A percentile compares a stretch with the other conserved stretches of the same genome.
These are phyloP conservation scores for Camponotus fellah DNA, from an alignment of 2,888 invertebrate genomes.

Conservation along the genomic window DNA sequence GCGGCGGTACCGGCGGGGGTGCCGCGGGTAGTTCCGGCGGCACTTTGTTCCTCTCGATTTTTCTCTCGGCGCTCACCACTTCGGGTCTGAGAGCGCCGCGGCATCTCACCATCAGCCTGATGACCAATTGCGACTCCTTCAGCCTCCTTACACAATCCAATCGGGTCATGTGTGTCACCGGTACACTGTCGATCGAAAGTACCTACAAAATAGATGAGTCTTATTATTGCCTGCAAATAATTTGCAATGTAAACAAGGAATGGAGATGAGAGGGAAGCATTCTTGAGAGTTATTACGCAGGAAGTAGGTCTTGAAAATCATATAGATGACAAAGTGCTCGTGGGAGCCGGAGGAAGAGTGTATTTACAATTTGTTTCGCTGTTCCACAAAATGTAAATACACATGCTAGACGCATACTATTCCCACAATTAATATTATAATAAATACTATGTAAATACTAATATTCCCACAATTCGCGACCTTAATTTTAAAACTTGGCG, in stretches of 20 bases:
- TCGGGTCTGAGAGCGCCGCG: conserved; percentile 85
- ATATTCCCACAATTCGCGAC: background rate
- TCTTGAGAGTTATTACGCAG: conserved; percentile 59
- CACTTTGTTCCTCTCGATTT: conserved; percentile 82
- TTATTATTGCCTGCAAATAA: conserved; percentile 40
- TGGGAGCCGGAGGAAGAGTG: conserved; percentile 44
- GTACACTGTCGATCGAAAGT: conserved; percentile 93
- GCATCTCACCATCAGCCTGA: conserved; percentile 92
- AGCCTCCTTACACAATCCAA: conserved; percentile 95
- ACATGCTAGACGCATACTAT: background rate
- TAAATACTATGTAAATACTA: too few species aligned
- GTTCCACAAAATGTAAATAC: conserved; percentile 16
- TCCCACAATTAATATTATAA: background rate
- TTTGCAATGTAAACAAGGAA: conserved; percentile 43
- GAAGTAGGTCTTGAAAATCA: conserved; percentile 62
- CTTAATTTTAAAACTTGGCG: background rate
- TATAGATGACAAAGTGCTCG: conserved; percentile 26
- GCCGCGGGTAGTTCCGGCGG: conserved; percentile 89
- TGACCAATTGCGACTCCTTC: conserved; percentile 94
- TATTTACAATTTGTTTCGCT: background rate
- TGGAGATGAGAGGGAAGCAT: conserved; percentile 25
- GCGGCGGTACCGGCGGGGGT: conserved; percentile 90
- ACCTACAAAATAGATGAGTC: conserved; percentile 86
- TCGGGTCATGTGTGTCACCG: conserved; percentile 93
- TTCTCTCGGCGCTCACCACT: conserved; percentile 85